Evolutionary conservation across 2,888 invertebrate genomes (phyloP).

Genomic region (Hartigia nigra): DNA sequence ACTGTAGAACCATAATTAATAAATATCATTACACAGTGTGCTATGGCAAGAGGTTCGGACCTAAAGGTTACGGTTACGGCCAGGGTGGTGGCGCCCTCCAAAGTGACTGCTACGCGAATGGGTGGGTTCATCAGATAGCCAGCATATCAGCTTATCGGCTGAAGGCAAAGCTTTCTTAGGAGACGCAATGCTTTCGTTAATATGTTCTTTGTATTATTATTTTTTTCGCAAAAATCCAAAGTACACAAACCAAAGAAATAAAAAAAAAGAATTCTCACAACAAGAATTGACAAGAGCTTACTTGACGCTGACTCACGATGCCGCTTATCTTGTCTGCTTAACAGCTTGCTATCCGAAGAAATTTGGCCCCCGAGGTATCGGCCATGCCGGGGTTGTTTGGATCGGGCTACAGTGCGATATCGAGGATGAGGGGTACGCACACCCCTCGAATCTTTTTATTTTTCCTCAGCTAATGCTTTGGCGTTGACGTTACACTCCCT

Average conservation of each 20-base stretch:
- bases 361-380: conserved; percentile 94
- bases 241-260: neutral
- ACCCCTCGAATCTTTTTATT: conserved; percentile 28
- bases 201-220: neutral
- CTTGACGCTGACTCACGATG: conserved; percentile 43
- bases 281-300: neutral
- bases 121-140: conserved; percentile 72
- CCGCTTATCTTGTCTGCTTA: conserved; percentile 62
- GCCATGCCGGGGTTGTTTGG: conserved; percentile 89
- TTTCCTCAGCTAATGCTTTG: conserved; percentile 3
- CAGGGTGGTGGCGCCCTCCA: conserved; percentile 95
- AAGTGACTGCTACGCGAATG: conserved; percentile 87
- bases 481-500: conserved; percentile 7
- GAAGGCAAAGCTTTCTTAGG: neutral
- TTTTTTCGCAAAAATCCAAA: neutral
- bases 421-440: conserved; percentile 72
- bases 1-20: conserved; percentile 42
- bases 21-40: conserved; percentile 75
- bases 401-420: conserved; percentile 88
- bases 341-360: conserved; percentile 95
- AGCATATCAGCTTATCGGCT: conserved; percentile 70
- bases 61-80: conserved; percentile 97
- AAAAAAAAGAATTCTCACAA: neutral
- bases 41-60: conserved; percentile 97
- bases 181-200: neutral